These are phyloP conservation scores for Halocynthia roretzi DNA, from an alignment of 23 tunicate genomes.

Conservation along the genomic window DNA sequence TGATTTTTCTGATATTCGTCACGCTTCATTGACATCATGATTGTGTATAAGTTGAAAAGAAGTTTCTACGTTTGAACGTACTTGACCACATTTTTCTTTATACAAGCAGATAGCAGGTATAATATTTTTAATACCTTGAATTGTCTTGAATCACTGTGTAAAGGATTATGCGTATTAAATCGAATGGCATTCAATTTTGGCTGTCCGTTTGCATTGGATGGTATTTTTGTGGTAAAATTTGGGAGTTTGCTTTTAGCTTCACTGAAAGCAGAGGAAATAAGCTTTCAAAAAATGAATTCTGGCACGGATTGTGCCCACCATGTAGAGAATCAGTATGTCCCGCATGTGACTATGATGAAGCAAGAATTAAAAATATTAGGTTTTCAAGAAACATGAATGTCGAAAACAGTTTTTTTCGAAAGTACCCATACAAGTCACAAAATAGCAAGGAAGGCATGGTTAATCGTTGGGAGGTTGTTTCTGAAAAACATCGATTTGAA, in stretches of 20 bases:
- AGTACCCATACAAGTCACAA: constrained; percentile 52
- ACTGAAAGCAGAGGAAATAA: neutral
- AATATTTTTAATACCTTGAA: no score
- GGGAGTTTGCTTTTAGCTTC: neutral
- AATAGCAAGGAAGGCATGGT: constrained; percentile 26
- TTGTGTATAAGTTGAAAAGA: no score
- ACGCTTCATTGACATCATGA: no score
- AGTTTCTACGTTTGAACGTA: no score
- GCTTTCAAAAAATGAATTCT: neutral
- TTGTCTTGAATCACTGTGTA: no score
- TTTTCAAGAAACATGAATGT: constrained; percentile 3
- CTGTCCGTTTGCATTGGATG: neutral
- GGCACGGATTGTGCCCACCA: neutral
- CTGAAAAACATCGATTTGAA: constrained; percentile 53
- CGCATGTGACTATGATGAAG: neutral
- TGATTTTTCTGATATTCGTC: no score
- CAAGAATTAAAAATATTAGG: neutral
- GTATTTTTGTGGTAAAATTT: neutral
- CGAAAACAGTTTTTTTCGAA: constrained; percentile 19
- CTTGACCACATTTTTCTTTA: no score
- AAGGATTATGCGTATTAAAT: no score
- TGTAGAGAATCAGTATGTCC: neutral
- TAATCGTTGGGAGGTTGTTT: constrained; percentile 47
- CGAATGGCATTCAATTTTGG: neutral
- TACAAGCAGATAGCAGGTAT: no score